phyloP scores from a whole-genome alignment of 2,113 vertebrate species.

The Poeciliopsis occidentalis region DNA sequence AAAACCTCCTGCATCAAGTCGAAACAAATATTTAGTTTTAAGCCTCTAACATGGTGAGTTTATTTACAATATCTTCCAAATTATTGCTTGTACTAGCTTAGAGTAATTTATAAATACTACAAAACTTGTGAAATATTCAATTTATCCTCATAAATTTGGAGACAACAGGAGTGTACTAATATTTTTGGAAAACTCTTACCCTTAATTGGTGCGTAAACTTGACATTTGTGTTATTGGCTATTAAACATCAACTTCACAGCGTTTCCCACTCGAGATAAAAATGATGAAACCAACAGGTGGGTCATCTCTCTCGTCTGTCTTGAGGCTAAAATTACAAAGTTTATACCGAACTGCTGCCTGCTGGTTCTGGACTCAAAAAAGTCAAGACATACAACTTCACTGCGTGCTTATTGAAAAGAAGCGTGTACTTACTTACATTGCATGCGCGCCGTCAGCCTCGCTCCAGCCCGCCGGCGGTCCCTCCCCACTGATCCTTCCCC shows the following conservation, averaged over 20 bases:
- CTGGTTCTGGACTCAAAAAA: neutral
- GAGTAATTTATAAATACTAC: neutral
- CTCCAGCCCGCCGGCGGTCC: constrained; percentile 30
- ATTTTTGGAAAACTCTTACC: neutral
- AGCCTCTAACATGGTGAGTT: neutral
- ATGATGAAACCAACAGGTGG: neutral
- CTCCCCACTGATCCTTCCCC: constrained; percentile 35
- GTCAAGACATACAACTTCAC: neutral
- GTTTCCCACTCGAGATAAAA: neutral
- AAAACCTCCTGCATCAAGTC: neutral
- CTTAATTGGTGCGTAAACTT: constrained; percentile 23
- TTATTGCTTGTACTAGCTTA: no score
- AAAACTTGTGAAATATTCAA: neutral
- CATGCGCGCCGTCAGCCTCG: constrained; percentile 7
- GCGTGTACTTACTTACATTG: constrained; percentile 64
- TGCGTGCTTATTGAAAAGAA: neutral
- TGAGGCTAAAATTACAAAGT: neutral
- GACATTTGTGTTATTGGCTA: neutral
- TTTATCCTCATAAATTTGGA: neutral
- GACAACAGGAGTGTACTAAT: neutral
- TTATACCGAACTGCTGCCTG: no score
- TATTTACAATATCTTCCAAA: neutral
- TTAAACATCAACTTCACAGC: neutral
- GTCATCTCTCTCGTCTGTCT: no score
- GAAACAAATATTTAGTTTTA: neutral